Evolutionary conservation across 1,140 invertebrate genomes (phyloP), one percentile per base, ranked within the genome.

Genomic region (Eurosta solidaginis): DNA sequence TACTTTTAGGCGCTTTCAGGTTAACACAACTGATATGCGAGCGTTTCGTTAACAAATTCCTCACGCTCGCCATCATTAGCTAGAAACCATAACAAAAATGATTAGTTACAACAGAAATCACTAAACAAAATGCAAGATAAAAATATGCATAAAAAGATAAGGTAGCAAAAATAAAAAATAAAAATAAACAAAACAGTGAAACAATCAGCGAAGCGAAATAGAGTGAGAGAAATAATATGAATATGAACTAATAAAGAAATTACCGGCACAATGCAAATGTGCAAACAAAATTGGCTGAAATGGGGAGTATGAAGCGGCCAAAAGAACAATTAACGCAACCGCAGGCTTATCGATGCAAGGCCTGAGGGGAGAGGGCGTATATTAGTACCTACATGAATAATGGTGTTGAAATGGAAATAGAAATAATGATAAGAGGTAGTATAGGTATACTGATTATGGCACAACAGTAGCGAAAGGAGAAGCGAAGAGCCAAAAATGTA

Each of bases 101-200:
- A 68, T 68, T 68, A 68, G 17, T 68, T 7, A 40, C 33, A 68
- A 20, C n/a, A n/a, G 14, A 12, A 59, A 59, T 59, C 54, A 59
- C 54, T 17, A 59, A 59, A 59, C 12, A 33, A 59, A 59, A 33
- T 33, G 33, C 59, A 36, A 68, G 59, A 68, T 68, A 68, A 68
- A n/a, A 40, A 20, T 6, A 10, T 29, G 10, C 9, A 6, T 22
- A 17, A 17, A 49, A n/a, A 20, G 49, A 52, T 52, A 52, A 52
- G 49, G 20, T 52, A 52, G 22, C 10, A 22, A 22, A n/a, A 52
- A 52, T 14, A 52, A 52, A 49, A 49, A 14, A n/a, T 22, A 52
- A 22, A 10, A n/a, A 49, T 12, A 22, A 52, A 25, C n/a, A 52
- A 52, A 7, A 52, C 5, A 52, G 25, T 52, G 20, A 22, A 52